phyloP scores from a whole-genome alignment of 35 echinoderm and acorn worm species.

The Nesometra sesokonis region DNA sequence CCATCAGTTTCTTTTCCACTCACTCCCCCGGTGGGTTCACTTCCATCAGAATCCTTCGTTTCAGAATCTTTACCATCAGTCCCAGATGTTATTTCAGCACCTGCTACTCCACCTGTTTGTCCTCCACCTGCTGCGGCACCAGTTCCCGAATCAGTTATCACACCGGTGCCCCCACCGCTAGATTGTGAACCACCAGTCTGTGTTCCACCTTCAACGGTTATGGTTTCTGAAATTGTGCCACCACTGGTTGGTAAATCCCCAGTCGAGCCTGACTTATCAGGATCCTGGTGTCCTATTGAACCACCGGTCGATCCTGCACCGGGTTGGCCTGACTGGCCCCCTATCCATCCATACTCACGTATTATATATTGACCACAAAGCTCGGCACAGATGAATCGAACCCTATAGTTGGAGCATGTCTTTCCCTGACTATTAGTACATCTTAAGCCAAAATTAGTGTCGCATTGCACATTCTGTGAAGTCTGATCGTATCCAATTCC shows the following conservation, averaged over 20 bases:
- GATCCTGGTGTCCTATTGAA: too few species aligned
- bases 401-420: background rate
- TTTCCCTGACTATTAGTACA: background rate
- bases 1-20: background rate
- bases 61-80: background rate
- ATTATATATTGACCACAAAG: background rate
- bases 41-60: background rate
- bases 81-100: background rate
- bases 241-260: too few species aligned
- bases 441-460: background rate
- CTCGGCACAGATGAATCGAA: background rate
- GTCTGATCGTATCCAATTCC: background rate
- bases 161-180: background rate
- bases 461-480: background rate
- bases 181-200: background rate
- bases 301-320: too few species aligned
- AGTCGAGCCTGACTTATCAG: too few species aligned
- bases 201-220: too few species aligned
- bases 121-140: too few species aligned
- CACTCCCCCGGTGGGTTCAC: background rate
- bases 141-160: too few species aligned
- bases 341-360: background rate
- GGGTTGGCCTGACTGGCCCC: too few species aligned
- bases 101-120: background rate
- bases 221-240: too few species aligned